phyloP scores from a whole-genome alignment of 2,888 invertebrate species.

The Microdon myrmicae region DNA sequence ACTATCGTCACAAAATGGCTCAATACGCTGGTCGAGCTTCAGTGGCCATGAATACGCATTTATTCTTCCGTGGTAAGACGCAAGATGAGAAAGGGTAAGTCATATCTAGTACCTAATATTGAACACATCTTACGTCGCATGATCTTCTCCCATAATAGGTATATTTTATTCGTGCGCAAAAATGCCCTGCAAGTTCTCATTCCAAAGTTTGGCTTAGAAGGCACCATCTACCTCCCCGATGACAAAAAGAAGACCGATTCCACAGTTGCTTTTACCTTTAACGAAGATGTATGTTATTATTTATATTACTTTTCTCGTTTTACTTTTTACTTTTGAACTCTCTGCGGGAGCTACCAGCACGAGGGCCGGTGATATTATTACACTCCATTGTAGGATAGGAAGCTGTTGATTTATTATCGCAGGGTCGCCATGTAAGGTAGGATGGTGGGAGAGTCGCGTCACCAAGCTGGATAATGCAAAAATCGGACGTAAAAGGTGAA shows the following conservation, averaged over 20 bases:
- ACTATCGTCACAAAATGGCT: constrained; percentile 96
- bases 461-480: too few species aligned
- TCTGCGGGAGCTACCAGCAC: too few species aligned
- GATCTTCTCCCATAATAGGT: constrained; percentile 56
- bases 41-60: constrained; percentile 95
- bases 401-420: too few species aligned
- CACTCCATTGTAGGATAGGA: too few species aligned
- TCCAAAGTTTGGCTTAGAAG: constrained; percentile 96
- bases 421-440: too few species aligned
- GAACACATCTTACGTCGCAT: too few species aligned
- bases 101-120: too few species aligned
- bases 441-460: too few species aligned
- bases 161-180: constrained; percentile 86
- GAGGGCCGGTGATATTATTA: too few species aligned
- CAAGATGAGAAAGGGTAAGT: constrained; percentile 85
- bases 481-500: too few species aligned
- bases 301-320: constrained; percentile 1
- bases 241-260: constrained; percentile 67
- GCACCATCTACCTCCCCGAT: constrained; percentile 79
- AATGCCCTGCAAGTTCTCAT: constrained; percentile 96
- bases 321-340: too few species aligned
- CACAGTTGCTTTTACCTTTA: constrained; percentile 76
- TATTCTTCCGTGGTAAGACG: constrained; percentile 83
- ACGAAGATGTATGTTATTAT: constrained; percentile 76
- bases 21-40: constrained; percentile 97